Evolutionary conservation across 2,113 vertebrate species (phyloP).

Genomic region (Piaya cayana): DNA sequence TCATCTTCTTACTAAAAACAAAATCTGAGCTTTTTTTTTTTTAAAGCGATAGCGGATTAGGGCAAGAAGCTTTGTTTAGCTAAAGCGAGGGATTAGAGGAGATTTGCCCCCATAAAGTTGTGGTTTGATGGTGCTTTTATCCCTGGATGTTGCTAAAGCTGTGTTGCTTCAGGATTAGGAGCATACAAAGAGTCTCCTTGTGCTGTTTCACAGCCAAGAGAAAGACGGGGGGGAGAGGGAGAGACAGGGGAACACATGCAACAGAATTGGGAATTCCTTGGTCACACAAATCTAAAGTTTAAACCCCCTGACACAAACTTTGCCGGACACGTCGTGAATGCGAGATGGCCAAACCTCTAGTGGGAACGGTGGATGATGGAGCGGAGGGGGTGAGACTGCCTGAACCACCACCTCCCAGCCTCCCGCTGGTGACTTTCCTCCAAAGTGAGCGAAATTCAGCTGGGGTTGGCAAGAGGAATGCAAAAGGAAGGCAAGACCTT

Average conservation of each 20-base stretch:
- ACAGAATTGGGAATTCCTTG: slow-evolving; percentile 71
- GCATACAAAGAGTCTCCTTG: slow-evolving; percentile 93
- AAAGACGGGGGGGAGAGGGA: slow-evolving; percentile 79
- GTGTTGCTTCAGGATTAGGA: slow-evolving; percentile 94
- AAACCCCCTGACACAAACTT: slow-evolving; percentile 79
- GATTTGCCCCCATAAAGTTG: slow-evolving; percentile 98
- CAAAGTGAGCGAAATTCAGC: background rate
- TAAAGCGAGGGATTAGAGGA: slow-evolving; percentile 98
- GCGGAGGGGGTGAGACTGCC: background rate
- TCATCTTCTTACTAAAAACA: slow-evolving; percentile 90
- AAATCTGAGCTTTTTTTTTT: slow-evolving; percentile 84
- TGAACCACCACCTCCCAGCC: background rate
- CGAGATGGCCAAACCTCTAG: slow-evolving; percentile 50
- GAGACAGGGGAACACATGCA: slow-evolving; percentile 77
- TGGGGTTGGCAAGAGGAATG: background rate
- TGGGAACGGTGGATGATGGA: slow-evolving; percentile 15
- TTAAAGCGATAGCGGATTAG: slow-evolving; percentile 92
- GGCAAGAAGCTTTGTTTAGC: slow-evolving; percentile 93
- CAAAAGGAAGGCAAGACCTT: background rate
- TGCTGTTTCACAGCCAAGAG: slow-evolving; percentile 88
- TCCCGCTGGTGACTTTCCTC: background rate
- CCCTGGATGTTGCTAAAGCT: slow-evolving; percentile 95
- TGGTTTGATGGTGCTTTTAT: slow-evolving; percentile 99
- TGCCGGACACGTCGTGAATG: slow-evolving; percentile 70
- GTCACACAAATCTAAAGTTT: slow-evolving; percentile 76